Evolutionary conservation across 2,113 vertebrate genomes (phyloP), one percentile per base, ranked within the genome.

Genomic region (Ailurus styani): DNA sequence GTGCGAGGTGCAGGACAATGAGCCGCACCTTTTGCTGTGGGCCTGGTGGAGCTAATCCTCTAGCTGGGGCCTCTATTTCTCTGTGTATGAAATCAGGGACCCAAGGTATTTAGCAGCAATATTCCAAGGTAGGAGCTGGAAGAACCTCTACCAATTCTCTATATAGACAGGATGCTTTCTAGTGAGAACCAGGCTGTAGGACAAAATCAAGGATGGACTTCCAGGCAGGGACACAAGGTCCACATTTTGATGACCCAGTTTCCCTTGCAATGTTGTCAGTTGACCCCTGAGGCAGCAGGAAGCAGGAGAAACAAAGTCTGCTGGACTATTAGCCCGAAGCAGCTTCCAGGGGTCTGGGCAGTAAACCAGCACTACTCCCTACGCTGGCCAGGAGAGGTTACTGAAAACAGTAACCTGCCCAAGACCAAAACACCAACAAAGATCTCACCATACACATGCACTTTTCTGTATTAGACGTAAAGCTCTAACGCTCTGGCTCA

Each of bases 231-330:
- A 93, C 81, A 93, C 14, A 17, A 70, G 79, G 87, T 88, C 96
- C 97, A 96, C 57, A 90, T 95, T 97, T 66, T 98, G 77, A 96
- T 96, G 86, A 97, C 91, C 91, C 91, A 91, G 47, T 95, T 97
- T 98, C 72, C 91, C 60, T 79, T 42, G 40, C 66, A 97, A 95
- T 79, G 54, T 88, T 89, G 87, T 93, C 95, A 89, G 92, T 91
- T 93, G 95, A 86, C 87, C 95, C 92, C 52, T 62, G 93, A 87
- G 94, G 75, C 95, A 62, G 27, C 75, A 96, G 45, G 68, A 97
- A 81, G 82, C 75, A 83, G 52, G 10, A 79, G 79, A 52, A 87
- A 73, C 82, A 97, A 93, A 79, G 25, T 75, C 64, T 70, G 57
- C 90, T 57, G 75, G 81, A 50, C 50, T 34, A 21, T 0, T 70